Percentiles rank a stretch among this genome's conserved stretches.
Evolutionary conservation across 1,140 invertebrate species (phyloP).

Genomic region (Leguminivora glycinivorella): DNA sequence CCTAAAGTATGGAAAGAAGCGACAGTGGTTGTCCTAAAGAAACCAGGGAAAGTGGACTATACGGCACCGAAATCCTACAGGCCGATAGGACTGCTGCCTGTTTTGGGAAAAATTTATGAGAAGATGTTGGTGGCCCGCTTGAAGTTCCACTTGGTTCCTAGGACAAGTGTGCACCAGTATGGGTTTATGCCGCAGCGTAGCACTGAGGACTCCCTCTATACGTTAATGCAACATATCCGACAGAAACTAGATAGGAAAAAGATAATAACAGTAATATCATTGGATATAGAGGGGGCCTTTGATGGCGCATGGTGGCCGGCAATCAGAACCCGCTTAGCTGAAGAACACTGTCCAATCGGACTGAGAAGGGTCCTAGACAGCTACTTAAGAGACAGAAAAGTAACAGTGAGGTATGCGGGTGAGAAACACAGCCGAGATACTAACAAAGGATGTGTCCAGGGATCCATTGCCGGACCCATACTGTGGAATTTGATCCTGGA

Average conservation of each 20-base stretch:
- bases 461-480: slow-evolving; percentile 3
- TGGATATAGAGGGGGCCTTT: slow-evolving; percentile 21
- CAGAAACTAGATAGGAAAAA: not conserved
- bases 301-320: slow-evolving; percentile 25
- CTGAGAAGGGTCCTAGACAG: not conserved
- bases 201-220: slow-evolving; percentile 15
- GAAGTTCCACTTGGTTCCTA: not conserved
- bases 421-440: not conserved
- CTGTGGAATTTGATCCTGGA: slow-evolving; percentile 12
- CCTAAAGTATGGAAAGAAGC: not conserved
- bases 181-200: slow-evolving; percentile 28
- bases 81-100: not conserved
- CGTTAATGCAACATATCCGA: not conserved
- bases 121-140: not conserved
- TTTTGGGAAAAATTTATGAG: slow-evolving; percentile 19
- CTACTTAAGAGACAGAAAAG: slow-evolving; percentile 1
- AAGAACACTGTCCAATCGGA: not conserved
- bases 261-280: not conserved
- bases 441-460: slow-evolving; percentile 16
- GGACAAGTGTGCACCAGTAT: not conserved
- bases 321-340: not conserved
- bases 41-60: not conserved
- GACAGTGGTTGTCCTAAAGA: no score
- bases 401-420: slow-evolving; percentile 16
- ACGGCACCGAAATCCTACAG: not conserved